Evolutionary conservation across 1,140 invertebrate genomes (phyloP).

Genomic region (Caenorhabditis remanei): DNA sequence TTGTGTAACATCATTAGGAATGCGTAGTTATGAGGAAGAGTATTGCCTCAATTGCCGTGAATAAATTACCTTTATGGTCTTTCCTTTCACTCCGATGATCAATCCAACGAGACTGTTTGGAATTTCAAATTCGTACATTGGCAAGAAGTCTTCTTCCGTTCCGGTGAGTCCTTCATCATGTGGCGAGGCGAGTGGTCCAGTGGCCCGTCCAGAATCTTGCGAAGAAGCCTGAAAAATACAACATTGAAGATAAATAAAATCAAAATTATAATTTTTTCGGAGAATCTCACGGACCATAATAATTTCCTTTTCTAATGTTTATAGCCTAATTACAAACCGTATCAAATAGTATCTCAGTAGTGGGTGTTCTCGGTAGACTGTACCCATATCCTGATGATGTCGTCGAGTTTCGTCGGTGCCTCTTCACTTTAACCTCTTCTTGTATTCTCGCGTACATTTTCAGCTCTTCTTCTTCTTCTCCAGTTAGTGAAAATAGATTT

Average conservation of each 20-base stretch:
- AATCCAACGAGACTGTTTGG: constrained; percentile 77
- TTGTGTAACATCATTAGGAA: background rate
- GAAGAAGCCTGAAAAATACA: constrained; percentile 64
- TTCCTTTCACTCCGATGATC: constrained; percentile 76
- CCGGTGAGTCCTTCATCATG: constrained; percentile 58
- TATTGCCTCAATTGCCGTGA: constrained; percentile 4
- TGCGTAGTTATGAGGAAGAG: too few species aligned
- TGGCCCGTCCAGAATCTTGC: constrained; percentile 66
- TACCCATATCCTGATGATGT: constrained; percentile 19
- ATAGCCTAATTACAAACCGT: constrained; percentile 16
- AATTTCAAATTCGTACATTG: constrained; percentile 78
- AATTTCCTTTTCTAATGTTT: background rate
- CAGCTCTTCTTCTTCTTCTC: constrained; percentile 34
- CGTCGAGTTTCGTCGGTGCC: background rate
- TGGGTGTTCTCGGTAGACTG: constrained; percentile 18
- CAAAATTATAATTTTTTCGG: background rate
- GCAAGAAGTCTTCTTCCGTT: constrained; percentile 58
- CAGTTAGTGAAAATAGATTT: constrained; percentile 14
- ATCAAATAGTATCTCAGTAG: constrained; percentile 29
- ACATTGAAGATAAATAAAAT: background rate
- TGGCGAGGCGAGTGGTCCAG: constrained; percentile 67
- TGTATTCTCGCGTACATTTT: constrained; percentile 21
- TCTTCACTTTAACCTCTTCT: constrained; percentile 3
- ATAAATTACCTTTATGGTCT: constrained; percentile 74
- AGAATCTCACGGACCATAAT: background rate